These are phyloP conservation scores for Heliconius eleuchia DNA, from an alignment of 1,140 invertebrate species.

Conservation along the genomic window DNA sequence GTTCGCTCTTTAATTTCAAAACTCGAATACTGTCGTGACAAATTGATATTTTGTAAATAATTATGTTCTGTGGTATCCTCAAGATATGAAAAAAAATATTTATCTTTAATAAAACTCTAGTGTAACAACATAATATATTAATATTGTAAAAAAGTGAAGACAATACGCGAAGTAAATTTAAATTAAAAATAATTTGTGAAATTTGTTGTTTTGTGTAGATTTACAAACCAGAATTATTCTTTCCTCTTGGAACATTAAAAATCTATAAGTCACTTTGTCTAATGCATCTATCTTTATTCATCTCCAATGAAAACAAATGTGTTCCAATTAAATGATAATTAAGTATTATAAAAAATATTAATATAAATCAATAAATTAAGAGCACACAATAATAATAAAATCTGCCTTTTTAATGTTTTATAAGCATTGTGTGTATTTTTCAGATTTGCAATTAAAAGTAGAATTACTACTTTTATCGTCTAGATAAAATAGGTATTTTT, in stretches of 20 bases:
- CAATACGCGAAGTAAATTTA: too few relatives aligned
- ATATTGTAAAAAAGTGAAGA: too few relatives aligned
- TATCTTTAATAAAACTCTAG: too few relatives aligned
- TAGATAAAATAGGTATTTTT: too few relatives aligned
- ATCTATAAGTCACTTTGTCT: background rate
- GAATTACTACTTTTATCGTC: background rate
- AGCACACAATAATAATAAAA: background rate
- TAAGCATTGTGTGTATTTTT: background rate
- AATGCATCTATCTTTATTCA: background rate
- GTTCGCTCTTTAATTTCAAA: background rate
- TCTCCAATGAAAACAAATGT: background rate
- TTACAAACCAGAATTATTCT: background rate
- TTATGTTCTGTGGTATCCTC: too few relatives aligned
- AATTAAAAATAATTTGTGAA: too few relatives aligned
- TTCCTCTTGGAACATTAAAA: background rate
- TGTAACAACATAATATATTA: too few relatives aligned
- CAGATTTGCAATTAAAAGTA: background rate
- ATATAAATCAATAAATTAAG: slow-evolving; percentile 13
- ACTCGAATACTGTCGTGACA: background rate
- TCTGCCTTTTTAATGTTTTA: background rate
- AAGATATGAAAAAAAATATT: too few relatives aligned
- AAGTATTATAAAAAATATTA: slow-evolving; percentile 15
- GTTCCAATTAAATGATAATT: slow-evolving; percentile 17
- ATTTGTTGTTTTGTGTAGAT: background rate
- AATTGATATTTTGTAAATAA: background rate